A percentile compares a stretch with the other conserved stretches of the same genome.
phyloP scores from a whole-genome alignment of 2,797 vertebrate species.

The Morelia viridis region DNA sequence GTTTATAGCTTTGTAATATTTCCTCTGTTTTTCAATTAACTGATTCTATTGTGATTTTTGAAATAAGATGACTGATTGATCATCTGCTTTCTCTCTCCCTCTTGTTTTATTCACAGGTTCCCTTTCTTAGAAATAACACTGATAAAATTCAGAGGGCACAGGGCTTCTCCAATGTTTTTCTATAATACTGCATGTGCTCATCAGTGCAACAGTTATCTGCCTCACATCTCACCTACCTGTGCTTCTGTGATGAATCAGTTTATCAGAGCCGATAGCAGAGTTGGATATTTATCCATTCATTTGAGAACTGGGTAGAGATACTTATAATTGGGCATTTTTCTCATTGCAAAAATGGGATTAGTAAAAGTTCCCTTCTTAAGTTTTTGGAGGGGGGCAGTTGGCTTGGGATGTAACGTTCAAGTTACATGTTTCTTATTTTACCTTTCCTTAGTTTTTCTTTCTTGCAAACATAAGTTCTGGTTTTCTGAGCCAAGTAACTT shows the following conservation, averaged over 20 bases:
- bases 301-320: not conserved
- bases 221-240: not conserved
- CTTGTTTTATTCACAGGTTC: not conserved
- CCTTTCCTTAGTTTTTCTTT: not conserved
- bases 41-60: not conserved
- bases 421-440: not conserved
- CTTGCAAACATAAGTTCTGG: not conserved
- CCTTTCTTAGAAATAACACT: not conserved
- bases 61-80: not conserved
- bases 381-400: not conserved
- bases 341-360: not conserved
- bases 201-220: not conserved
- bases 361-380: not conserved
- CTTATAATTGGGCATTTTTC: not conserved
- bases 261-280: not conserved
- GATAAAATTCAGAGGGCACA: not conserved
- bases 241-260: not conserved
- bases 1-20: not conserved
- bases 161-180: not conserved
- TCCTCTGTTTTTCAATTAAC: not conserved
- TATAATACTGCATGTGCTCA: not conserved
- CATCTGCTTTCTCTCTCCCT: not conserved
- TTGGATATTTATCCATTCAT: not conserved
- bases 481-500: not conserved
- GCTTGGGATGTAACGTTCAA: not conserved